Base-by-base conservation (phyloP, 2,113 vertebrate species). In the Peromyscus maniculatus region DNA sequence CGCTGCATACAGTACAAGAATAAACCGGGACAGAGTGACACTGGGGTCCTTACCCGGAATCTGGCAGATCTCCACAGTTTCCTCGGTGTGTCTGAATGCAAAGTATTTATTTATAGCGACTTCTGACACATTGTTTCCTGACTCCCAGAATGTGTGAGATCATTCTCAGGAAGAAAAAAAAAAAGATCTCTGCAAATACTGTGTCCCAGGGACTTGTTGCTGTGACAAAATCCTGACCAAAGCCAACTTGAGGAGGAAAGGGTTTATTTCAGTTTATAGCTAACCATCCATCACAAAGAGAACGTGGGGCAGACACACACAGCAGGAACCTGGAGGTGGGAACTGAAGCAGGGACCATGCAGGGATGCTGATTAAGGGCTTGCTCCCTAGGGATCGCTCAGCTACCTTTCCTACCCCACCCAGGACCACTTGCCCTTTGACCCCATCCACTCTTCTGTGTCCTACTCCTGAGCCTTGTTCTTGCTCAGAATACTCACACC, bases 371-470 rank as follows among this genome's bases (percentile, higher is more conserved):
- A 15, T 22, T 59, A 36, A 39, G 6, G 19, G 36, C 36, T 62
- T 62, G 55, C 22, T 62, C 55, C 55, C 36, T 62, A 26, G 15
- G 36, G 55, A 15, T 39, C 26, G 9, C 36, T 59, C 22, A 83
- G 3, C 10, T 15, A 39, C 11, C 55, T 26, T 83, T 62, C 36
- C 22, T 59, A 15, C 26, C 24, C 21, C 57, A n/a, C 39, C 74
- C 74, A 75, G 10, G 74, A 26, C 33, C 55, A 17, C 62, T 43
- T 49, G 43, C 21, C 7, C 43, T 72, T 31, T 52, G 19, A 59
- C 0, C 0, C 16, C 62, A 59, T 26, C 16, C 5, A 9, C 0
- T 43, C 59, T 62, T 77, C 72, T 5, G 0, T 0, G 21, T 7
- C 67, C 78, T 19, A 11, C 3, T 2, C 24, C 9, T 13, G 0